phyloP scores from a whole-genome alignment of 2,797 vertebrate species.

The Salmo trutta region DNA sequence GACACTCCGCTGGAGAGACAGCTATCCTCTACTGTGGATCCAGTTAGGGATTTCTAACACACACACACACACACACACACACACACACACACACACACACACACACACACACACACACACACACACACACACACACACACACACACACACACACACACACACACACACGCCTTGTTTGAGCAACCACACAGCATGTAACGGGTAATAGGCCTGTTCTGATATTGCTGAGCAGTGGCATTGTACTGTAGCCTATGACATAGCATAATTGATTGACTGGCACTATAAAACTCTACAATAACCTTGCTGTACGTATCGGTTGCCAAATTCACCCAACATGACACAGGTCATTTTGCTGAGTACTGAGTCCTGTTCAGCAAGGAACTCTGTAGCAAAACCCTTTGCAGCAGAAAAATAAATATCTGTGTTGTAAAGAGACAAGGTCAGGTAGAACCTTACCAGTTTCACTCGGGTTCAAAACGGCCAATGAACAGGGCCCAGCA shows the following conservation, averaged over 20 bases:
- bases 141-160: neutral
- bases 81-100: too few species aligned
- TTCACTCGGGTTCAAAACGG: too few species aligned
- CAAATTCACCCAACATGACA: neutral
- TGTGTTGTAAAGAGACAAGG: too few species aligned
- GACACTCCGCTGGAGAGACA: slow-evolving; percentile 38
- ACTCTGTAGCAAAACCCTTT: too few species aligned
- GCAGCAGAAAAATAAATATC: too few species aligned
- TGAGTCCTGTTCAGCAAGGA: too few species aligned
- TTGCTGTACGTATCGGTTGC: slow-evolving; percentile 18
- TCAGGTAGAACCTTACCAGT: too few species aligned
- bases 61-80: neutral
- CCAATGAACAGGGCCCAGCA: too few species aligned
- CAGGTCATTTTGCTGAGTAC: too few species aligned
- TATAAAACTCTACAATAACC: slow-evolving; percentile 47
- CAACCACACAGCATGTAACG: slow-evolving; percentile 12
- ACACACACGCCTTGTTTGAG: neutral
- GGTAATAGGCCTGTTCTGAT: neutral
- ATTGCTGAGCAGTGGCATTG: neutral
- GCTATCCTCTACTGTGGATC: slow-evolving; percentile 31
- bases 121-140: neutral
- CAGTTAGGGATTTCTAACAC: slow-evolving; percentile 29
- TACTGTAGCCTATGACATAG: slow-evolving; percentile 34
- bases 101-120: too few species aligned
- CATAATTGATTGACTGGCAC: slow-evolving; percentile 39